Evolutionary conservation across 2,797 vertebrate species (phyloP).

Genomic region (Amphiprion clarkii): DNA sequence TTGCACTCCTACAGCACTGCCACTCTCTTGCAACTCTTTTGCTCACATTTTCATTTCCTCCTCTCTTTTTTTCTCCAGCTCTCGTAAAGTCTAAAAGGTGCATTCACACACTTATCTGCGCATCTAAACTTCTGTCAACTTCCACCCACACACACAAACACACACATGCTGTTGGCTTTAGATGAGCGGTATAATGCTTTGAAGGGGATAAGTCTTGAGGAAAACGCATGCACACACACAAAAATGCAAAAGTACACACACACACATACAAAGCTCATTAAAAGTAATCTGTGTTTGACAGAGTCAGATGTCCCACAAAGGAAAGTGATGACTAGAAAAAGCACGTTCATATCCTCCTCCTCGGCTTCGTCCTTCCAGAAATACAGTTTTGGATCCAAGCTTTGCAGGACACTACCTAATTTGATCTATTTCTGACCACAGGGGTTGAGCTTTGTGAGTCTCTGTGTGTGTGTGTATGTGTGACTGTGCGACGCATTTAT

Average conservation of each 20-base stretch:
- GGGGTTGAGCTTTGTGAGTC: background rate
- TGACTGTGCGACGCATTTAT: background rate
- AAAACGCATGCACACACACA: conserved; percentile 13
- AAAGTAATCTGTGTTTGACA: conserved; percentile 36
- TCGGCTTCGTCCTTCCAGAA: background rate
- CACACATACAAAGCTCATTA: conserved; percentile 36
- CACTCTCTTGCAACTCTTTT: background rate
- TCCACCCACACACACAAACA: conserved; percentile 18
- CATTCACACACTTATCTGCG: conserved; percentile 24
- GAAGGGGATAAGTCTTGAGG: conserved; percentile 17
- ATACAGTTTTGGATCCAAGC: conserved; percentile 17
- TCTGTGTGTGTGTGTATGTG: background rate
- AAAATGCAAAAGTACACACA: background rate
- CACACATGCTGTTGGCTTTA: conserved; percentile 29
- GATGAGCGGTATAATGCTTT: conserved; percentile 21
- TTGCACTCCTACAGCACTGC: conserved; percentile 11
- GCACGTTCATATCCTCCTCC: background rate
- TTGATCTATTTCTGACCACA: conserved; percentile 21
- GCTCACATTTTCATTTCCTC: conserved; percentile 7
- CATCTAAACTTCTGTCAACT: conserved; percentile 57
- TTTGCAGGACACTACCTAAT: conserved; percentile 4
- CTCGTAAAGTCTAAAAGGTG: conserved; percentile 33
- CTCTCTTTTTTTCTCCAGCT: conserved; percentile 19
- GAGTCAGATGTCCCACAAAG: conserved; percentile 25
- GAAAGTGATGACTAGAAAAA: conserved; percentile 39